Base-by-base conservation (phyloP, 2,888 invertebrate species). In the Melipona bicolor region DNA sequence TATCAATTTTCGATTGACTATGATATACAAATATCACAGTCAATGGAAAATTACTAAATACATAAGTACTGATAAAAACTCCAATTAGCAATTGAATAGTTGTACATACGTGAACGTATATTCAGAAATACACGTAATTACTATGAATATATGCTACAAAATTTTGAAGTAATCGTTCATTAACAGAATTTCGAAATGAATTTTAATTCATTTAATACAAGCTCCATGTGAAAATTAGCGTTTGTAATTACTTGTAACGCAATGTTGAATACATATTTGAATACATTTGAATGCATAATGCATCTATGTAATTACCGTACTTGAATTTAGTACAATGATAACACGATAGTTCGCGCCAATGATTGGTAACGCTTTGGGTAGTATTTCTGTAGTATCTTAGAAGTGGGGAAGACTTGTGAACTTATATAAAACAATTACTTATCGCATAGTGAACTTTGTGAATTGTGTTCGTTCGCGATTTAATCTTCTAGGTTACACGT, bases 371-470 rank as follows among this genome's bases (percentile, higher is more conserved):
- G 54, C 17, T 64, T 72, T 54, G 21, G 62, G 32, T 61, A 61
- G 52, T 61, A 62, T 77, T 62, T 69, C 69, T 59, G 70, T 65
- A 79, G 27, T 43, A 70, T 50, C 15, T 54, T 15, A 72, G 59
- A 67, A 79, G 65, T 67, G 65, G 56, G 72, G 72, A 69, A 32
- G 19, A 36, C 69, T 56, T 54, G 65, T 62, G 82, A 82, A 72
- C 83, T 83, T 83, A 83, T 67, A 83, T 83, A 83, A 77, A 83
- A 83, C 83, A 79, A 80, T 78, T 73, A 73, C 72, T 84, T 80
- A 75, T 84, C 72, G 76, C 69, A 32, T 68, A 76, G 64, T 85
- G 72, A 65, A 82, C 73, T 79, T 76, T 56, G 59, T 36, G 27
- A 77, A 64, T 81, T 61, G 80, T 72, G 72, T 61, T 52, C 62